A percentile compares a stretch with the other conserved stretches of the same genome.
Evolutionary conservation across 2,797 vertebrate genomes (phyloP).

Genomic region (Amblyraja radiata): DNA sequence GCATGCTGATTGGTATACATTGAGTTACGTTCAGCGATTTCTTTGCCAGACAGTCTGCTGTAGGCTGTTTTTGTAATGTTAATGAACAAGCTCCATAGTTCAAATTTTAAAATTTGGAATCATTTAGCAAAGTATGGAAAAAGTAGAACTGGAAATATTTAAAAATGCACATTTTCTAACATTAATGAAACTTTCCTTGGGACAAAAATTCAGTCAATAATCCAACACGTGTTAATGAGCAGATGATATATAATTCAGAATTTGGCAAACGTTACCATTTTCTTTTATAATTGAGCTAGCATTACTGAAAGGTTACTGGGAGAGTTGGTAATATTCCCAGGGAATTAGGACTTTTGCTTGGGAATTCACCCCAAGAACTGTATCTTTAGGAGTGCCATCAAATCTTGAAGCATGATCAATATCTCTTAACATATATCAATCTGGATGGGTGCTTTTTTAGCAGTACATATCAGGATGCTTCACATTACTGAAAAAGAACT

Average conservation of each 20-base stretch:
- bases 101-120: neutral
- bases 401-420: neutral
- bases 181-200: neutral
- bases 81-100: neutral
- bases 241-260: neutral
- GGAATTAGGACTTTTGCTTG: neutral
- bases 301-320: neutral
- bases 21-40: neutral
- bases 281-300: constrained; percentile 11
- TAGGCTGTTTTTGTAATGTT: neutral
- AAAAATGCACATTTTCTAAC: neutral
- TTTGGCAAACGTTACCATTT: neutral
- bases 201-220: neutral
- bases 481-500: neutral
- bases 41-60: neutral
- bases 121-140: neutral
- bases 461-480: neutral
- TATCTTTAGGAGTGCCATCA: neutral
- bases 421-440: neutral
- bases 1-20: neutral
- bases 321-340: neutral
- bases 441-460: neutral
- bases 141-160: neutral
- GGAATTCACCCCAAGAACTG: neutral
- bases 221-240: neutral